Conservation (phyloP, 2,113 vertebrate species). For the Ameiurus melas region DNA sequence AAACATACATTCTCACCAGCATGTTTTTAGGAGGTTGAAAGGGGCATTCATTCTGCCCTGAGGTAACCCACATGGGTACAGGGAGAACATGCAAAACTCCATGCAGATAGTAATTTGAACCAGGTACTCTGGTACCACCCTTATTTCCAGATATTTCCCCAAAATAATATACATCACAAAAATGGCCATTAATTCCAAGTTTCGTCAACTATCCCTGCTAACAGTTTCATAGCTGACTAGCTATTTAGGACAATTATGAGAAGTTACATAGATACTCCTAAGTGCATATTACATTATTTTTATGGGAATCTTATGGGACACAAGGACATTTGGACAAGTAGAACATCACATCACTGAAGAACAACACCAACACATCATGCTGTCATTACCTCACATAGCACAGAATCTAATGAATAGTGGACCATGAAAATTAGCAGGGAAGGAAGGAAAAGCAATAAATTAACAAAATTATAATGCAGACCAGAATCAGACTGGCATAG, state of each 20-base stretch:
- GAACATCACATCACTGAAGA: background rate
- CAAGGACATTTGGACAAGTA: background rate
- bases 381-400: slow-evolving; percentile 2
- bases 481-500: background rate
- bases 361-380: background rate
- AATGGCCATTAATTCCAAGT: background rate
- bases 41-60: background rate
- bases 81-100: background rate
- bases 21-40: background rate
- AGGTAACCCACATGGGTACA: background rate
- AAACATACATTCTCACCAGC: background rate
- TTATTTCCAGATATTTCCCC: background rate
- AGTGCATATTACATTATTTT: background rate
- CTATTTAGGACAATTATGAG: background rate
- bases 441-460: slow-evolving; percentile 7
- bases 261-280: background rate
- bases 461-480: slow-evolving; percentile 1
- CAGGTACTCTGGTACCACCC: background rate
- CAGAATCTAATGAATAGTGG: background rate
- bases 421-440: background rate
- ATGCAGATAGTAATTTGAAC: background rate
- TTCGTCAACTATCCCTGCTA: background rate
- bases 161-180: background rate
- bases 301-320: background rate
- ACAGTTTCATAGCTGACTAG: background rate